Base-by-base conservation (phyloP, 2,888 invertebrate species). In the Monoplex corrugatus region DNA sequence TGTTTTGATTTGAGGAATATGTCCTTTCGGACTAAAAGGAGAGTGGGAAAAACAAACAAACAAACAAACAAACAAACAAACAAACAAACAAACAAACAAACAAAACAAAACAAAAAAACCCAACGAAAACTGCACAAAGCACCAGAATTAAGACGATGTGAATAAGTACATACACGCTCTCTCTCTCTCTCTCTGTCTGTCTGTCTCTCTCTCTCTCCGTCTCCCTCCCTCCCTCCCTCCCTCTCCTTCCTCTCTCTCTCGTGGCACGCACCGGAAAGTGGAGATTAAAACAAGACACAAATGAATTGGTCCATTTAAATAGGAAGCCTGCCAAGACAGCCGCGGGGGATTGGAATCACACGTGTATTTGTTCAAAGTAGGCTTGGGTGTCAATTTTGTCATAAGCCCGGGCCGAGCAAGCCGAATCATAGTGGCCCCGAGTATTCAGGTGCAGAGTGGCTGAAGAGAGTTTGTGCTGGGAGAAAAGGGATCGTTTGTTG, bases 301-400 rank as follows among this genome's bases (percentile, higher is more conserved):
- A n/a, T 63, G 87, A 57, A 40, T 87, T 83, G 83, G 63, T 63
- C 68, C 63, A 82, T 82, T 87, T 87, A 87, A 83, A 83, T 83
- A 43, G 82, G 28, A 19, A 63, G 40, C 82, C 50, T 80, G 87
- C 57, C 82, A 44, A 57, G 57, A 80, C 35, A 5, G 35, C 82
- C 43, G n/a, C 23, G 32, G 87, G 32, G 63, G 35, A 87, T 82
- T 87, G 57, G 57, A 50, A 43, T 63, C 28, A 82, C 87, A 87
- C 50, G 68, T 87, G 87, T 63, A 87, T 50, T 83, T 68, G 87
- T 87, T 87, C 87, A 87, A 87, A 87, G 28, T 40, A 82, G 82
- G 82, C 82, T 87, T 87, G 82, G 82, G 87, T 87, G 87, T 87
- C 87, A 87, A 87, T 87, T 87, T 87, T 40, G 87, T 43, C 35